Evolutionary conservation across 1,140 invertebrate species (phyloP).

Genomic region (Dufourea novaeangliae): DNA sequence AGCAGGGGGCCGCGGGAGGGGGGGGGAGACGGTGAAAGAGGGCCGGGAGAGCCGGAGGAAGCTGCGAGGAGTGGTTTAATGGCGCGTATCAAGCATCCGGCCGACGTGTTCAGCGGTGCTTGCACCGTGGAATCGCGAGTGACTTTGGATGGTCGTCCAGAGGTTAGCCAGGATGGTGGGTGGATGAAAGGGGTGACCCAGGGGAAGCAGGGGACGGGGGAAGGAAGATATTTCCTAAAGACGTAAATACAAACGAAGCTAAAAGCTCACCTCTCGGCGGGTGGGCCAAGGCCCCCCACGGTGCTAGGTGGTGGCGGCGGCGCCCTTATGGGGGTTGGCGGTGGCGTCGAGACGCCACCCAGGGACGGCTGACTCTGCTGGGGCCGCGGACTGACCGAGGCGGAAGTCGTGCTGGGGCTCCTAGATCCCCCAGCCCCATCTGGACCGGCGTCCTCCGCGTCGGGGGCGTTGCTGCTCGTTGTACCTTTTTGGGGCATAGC

Average conservation of each 20-base stretch:
- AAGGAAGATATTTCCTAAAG: constrained; percentile 77
- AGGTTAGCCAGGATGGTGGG: constrained; percentile 1
- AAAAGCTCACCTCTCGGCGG: constrained; percentile 79
- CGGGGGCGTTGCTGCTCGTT: constrained; percentile 71
- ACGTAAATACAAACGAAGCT: constrained; percentile 77
- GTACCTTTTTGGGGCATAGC: constrained; percentile 50
- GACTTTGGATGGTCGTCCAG: constrained; percentile 35
- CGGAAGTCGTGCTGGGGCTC: constrained; percentile 79
- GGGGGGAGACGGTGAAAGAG: constrained; percentile 47
- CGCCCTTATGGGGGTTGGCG: constrained; percentile 74
- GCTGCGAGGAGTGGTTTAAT: constrained; percentile 74
- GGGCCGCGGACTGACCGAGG: constrained; percentile 79
- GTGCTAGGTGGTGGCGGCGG: constrained; percentile 70
- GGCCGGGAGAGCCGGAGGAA: constrained; percentile 36
- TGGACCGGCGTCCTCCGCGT: constrained; percentile 71
- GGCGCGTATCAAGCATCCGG: constrained; percentile 79
- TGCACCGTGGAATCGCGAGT: constrained; percentile 53
- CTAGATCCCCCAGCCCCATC: constrained; percentile 72
- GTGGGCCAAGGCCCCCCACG: constrained; percentile 73
- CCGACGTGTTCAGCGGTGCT: constrained; percentile 64
- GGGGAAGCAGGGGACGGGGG: not conserved
- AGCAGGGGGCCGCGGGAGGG: not conserved
- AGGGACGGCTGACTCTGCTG: constrained; percentile 77
- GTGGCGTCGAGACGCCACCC: constrained; percentile 75
- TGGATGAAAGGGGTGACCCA: not conserved